Conservation (phyloP, 2,888 invertebrate genomes). For the Cheiracanthium punctorium region DNA sequence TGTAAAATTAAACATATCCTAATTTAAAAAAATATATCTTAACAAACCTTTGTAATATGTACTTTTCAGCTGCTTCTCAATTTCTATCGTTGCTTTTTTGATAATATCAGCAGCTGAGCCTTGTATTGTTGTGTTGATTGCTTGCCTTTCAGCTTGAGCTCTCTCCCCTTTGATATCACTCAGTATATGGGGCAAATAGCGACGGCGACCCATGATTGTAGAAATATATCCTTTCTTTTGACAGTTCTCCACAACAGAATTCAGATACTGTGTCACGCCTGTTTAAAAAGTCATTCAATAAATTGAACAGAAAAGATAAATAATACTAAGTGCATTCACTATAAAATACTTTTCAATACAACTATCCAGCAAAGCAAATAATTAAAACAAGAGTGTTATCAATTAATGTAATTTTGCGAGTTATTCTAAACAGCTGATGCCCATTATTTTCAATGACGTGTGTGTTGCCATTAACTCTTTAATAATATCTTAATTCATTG, state of each 20-base stretch:
- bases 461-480: no score
- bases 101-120: constrained; percentile 97
- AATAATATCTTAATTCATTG: no score
- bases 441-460: no score
- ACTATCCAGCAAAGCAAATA: no score
- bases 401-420: no score
- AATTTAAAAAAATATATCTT: no score
- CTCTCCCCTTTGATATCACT: constrained; percentile 80
- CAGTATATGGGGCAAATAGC: constrained; percentile 86
- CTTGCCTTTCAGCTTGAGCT: constrained; percentile 95
- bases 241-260: constrained; percentile 81
- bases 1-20: no score
- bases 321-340: no score
- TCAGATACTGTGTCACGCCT: constrained; percentile 82
- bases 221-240: constrained; percentile 85
- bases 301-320: neutral
- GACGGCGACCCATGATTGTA: constrained; percentile 86
- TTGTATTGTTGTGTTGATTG: constrained; percentile 95
- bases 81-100: constrained; percentile 89
- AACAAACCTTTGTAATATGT: constrained; percentile 14
- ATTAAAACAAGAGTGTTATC: no score
- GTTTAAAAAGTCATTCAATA: constrained; percentile 32
- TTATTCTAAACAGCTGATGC: no score
- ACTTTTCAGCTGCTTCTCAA: constrained; percentile 80
- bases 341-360: no score